phyloP scores from a whole-genome alignment of 2,113 vertebrate genomes.

The Regulus satrapa region DNA sequence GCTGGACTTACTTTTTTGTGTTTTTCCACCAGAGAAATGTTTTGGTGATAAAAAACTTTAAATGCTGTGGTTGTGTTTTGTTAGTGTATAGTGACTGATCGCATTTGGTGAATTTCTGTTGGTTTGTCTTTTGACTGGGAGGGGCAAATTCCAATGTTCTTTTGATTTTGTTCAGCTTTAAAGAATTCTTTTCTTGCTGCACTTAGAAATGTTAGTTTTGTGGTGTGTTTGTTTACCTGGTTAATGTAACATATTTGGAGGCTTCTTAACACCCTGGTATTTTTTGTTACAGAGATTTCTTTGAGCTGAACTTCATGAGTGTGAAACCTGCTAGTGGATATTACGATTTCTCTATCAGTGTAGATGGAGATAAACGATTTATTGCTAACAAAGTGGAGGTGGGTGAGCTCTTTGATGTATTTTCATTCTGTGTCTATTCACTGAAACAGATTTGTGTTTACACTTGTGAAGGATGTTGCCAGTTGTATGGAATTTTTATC shows the following conservation, averaged over 20 bases:
- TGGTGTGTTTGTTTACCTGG: background rate
- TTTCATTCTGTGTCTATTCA: background rate
- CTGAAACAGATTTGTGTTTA: background rate
- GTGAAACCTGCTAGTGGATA: conserved; percentile 92
- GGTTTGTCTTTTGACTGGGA: background rate
- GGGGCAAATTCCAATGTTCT: background rate
- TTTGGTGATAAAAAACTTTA: background rate
- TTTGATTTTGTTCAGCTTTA: background rate
- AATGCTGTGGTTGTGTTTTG: background rate
- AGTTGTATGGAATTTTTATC: background rate
- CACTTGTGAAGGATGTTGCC: background rate
- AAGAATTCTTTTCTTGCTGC: background rate
- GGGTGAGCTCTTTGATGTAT: conserved; percentile 7
- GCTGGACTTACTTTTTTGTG: accelerated
- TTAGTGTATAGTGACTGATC: background rate
- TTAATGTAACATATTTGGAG: background rate
- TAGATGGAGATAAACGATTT: conserved; percentile 86
- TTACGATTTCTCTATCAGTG: conserved; percentile 88
- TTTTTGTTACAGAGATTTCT: conserved; percentile 77
- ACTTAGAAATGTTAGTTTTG: background rate
- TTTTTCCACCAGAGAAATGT: background rate
- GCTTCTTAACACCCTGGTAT: background rate
- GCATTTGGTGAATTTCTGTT: background rate
- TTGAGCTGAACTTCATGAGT: conserved; percentile 93
- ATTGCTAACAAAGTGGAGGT: conserved; percentile 93